phyloP scores from a whole-genome alignment of 2,113 vertebrate species.

The Gymnorhina tibicen region DNA sequence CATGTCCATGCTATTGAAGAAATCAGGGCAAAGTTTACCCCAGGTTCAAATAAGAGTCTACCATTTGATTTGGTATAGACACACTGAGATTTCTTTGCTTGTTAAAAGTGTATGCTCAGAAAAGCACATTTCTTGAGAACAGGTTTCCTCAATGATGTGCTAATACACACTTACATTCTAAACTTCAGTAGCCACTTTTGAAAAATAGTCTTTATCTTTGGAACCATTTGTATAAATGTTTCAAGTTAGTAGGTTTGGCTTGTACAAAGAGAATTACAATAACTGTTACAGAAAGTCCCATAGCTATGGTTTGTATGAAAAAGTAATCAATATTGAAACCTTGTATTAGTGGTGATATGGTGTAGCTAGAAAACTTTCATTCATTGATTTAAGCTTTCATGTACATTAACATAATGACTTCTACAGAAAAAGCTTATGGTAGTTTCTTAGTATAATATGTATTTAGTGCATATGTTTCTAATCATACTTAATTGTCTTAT shows the following conservation, averaged over 20 bases:
- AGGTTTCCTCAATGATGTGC: neutral
- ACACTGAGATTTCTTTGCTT: neutral
- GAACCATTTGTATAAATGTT: neutral
- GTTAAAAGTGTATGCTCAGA: neutral
- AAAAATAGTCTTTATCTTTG: neutral
- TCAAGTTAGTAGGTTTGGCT: neutral
- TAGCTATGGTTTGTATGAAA: neutral
- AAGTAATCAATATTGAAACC: neutral
- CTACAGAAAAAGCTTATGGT: neutral
- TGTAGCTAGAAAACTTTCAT: neutral
- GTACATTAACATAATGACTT: neutral
- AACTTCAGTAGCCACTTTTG: neutral
- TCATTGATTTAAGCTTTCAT: neutral
- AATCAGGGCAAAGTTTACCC: neutral
- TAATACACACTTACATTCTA: neutral
- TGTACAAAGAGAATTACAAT: neutral
- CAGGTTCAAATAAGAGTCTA: neutral
- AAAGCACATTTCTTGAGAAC: neutral
- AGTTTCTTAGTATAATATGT: neutral
- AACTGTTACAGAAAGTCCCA: neutral
- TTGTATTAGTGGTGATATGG: neutral
- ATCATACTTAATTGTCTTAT: neutral
- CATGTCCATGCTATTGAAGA: neutral
- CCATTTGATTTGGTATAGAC: neutral
- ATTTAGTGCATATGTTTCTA: neutral